Percentiles rank a stretch among this genome's conserved stretches.
Evolutionary conservation across 2,113 vertebrate species (phyloP).

Genomic region (Aythya baeri): DNA sequence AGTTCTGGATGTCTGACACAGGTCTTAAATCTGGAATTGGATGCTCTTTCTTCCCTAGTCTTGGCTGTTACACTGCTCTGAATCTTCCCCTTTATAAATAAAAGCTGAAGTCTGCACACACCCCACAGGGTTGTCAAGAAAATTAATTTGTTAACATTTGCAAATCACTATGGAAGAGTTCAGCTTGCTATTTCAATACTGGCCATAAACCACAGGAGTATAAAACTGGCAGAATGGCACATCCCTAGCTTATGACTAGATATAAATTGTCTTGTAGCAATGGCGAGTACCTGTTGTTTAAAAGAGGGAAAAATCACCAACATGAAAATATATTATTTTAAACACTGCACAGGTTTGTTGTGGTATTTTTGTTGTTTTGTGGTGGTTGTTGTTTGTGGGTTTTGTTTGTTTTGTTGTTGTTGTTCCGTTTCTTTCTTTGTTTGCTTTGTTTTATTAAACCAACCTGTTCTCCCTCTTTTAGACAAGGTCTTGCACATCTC

Average conservation of each 20-base stretch:
- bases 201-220: background rate
- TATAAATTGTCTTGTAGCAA: background rate
- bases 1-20: background rate
- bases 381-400: background rate
- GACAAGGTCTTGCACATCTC: background rate
- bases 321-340: background rate
- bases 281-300: background rate
- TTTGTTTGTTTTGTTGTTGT: background rate
- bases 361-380: too few species aligned
- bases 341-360: background rate
- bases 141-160: constrained; percentile 52
- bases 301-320: background rate
- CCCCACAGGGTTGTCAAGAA: background rate
- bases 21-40: background rate
- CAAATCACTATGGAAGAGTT: constrained; percentile 43
- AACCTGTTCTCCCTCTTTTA: background rate
- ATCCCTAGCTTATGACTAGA: background rate
- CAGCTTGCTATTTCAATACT: background rate
- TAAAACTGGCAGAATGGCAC: constrained; percentile 2
- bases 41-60: background rate
- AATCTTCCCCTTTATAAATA: background rate
- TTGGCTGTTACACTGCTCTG: background rate
- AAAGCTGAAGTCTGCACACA: background rate
- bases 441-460: background rate
- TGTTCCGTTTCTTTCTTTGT: background rate